These are phyloP conservation scores for Apomyelois bistriatella DNA, from an alignment of 2,888 invertebrate genomes.

Conservation along the genomic window DNA sequence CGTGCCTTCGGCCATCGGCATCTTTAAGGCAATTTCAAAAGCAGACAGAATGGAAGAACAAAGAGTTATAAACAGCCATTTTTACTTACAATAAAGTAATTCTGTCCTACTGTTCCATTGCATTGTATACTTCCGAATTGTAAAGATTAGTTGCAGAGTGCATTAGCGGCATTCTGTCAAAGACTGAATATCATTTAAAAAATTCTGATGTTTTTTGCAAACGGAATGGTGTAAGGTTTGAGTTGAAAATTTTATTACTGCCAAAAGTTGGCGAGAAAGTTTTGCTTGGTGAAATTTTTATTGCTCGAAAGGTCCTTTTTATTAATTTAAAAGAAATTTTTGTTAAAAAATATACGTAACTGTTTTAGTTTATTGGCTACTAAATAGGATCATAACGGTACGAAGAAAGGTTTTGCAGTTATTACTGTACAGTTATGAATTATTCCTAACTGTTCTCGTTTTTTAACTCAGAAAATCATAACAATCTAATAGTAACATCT, in stretches of 20 bases:
- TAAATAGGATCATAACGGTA: slow-evolving; percentile 8
- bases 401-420: not conserved
- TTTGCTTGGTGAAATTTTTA: slow-evolving; percentile 47
- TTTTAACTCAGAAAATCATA: too few relatives aligned
- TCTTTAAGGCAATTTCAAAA: slow-evolving; percentile 47
- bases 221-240: too few relatives aligned
- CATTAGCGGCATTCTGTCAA: slow-evolving; percentile 61
- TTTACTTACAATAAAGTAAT: slow-evolving; percentile 66
- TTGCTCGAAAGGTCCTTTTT: slow-evolving; percentile 44
- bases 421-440: slow-evolving; percentile 10
- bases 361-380: slow-evolving; percentile 9
- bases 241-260: slow-evolving; percentile 28
- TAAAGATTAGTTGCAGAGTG: slow-evolving; percentile 45
- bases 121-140: slow-evolving; percentile 72
- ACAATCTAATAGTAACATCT: too few relatives aligned
- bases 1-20: slow-evolving; percentile 46
- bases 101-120: slow-evolving; percentile 65
- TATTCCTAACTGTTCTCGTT: not conserved
- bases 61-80: slow-evolving; percentile 63
- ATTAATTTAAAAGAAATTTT: slow-evolving; percentile 40
- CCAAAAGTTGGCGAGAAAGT: slow-evolving; percentile 19
- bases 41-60: slow-evolving; percentile 39
- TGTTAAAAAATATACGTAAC: slow-evolving; percentile 25
- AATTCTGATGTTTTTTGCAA: slow-evolving; percentile 43
- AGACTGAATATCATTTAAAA: slow-evolving; percentile 20